Base-by-base conservation (phyloP, 2,113 vertebrate species). In the Prunella himalayana region DNA sequence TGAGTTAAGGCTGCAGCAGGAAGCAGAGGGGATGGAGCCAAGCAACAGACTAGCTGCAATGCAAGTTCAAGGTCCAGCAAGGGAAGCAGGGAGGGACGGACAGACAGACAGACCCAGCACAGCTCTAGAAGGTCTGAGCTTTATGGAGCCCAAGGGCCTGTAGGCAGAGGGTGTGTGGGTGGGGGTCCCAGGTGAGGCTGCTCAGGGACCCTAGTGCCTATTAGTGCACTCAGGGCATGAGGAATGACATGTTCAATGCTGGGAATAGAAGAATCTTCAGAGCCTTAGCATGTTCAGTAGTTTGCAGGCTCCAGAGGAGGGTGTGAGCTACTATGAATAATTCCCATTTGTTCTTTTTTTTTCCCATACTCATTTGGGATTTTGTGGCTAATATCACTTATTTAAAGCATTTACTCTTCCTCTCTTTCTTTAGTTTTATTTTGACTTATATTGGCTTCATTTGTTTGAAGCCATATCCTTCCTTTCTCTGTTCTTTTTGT, bases 391-490 rank as follows among this genome's bases (percentile, higher is more conserved):
- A 63, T 88, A 83, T 39, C 18, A 25, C 80, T 92, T 94, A 78
- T 95, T 94, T 90, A 90, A 96, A 90, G 72, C 51, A 81, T 92
- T 97, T 95, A 92, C 49, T 96, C 51, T 97, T 97, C 95, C 92
- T 97, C 86, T 94, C 88, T 96, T 97, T 97, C 94, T 93, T 93
- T 47, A 90, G 56, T 41, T 90, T 60, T 82, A 93, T 94, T 95
- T 93, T 95, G 37, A 93, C 82, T 96, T 96, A 80, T 78, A 94
- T 71, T 83, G 41, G 44, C 44, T 94, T 92, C 72, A 83, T 92
- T 94, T 97, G 56, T 96, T 94, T 93, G 92, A 93, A 93, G 72
- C 88, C 69, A 60, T 95, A 95, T 96, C 95, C 95, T 97, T 96
- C 94, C 96, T 91, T 90, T 95, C 92, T 93, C 96, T 90, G 80